These are phyloP conservation scores for Sebastolobus alascanus DNA, from an alignment of 2,797 vertebrate species.

Conservation along the genomic window DNA sequence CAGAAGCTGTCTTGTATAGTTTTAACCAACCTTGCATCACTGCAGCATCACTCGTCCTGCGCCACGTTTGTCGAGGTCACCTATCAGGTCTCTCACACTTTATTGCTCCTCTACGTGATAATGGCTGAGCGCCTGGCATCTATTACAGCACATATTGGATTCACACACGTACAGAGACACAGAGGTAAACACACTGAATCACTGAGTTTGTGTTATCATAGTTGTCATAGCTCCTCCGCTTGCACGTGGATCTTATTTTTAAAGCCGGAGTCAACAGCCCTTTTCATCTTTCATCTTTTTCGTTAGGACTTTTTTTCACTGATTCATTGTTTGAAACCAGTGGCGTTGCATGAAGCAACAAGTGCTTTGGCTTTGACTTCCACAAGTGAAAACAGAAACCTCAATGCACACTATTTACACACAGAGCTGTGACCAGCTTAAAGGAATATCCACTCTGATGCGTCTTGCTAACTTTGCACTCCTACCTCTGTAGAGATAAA, in stretches of 20 bases:
- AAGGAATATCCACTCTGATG: not conserved
- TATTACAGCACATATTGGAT: slow-evolving; percentile 63
- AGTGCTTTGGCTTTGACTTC: slow-evolving; percentile 48
- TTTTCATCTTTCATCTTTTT: slow-evolving; percentile 65
- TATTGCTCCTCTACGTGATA: slow-evolving; percentile 66
- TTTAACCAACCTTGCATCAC: slow-evolving; percentile 35
- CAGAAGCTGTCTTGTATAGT: slow-evolving; percentile 43
- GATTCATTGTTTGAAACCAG: slow-evolving; percentile 64
- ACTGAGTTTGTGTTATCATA: slow-evolving; percentile 49
- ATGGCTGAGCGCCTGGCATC: slow-evolving; percentile 63
- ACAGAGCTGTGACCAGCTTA: not conserved
- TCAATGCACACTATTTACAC: slow-evolving; percentile 18
- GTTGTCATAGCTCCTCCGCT: slow-evolving; percentile 59
- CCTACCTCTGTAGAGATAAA: not conserved
- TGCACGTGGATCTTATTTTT: slow-evolving; percentile 72
- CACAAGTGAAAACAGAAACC: slow-evolving; percentile 54
- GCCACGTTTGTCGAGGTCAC: slow-evolving; percentile 44
- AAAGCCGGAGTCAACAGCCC: slow-evolving; percentile 48
- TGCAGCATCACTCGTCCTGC: slow-evolving; percentile 32
- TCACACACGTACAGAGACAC: slow-evolving; percentile 39
- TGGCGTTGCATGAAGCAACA: slow-evolving; percentile 52
- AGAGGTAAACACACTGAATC: slow-evolving; percentile 60
- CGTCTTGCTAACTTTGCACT: not conserved
- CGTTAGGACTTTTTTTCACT: slow-evolving; percentile 26
- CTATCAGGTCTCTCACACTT: slow-evolving; percentile 53